phyloP scores from a whole-genome alignment of 2,797 vertebrate species.

The Sandelia bainsii region DNA sequence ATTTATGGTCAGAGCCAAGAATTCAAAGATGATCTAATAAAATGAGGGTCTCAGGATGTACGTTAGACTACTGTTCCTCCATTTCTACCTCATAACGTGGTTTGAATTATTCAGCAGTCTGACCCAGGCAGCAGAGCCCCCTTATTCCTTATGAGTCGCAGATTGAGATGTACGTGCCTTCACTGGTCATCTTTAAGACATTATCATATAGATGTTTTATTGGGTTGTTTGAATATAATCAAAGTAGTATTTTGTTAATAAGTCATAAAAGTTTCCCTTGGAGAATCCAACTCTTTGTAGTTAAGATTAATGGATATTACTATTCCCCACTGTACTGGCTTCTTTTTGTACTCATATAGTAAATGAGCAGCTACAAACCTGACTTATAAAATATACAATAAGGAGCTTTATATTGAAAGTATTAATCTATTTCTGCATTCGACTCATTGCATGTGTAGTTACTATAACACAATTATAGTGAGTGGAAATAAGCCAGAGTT shows the following conservation, averaged over 20 bases:
- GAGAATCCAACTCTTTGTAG: constrained; percentile 33
- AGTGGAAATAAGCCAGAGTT: not conserved
- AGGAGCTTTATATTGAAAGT: not conserved
- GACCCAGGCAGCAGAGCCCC: constrained; percentile 34
- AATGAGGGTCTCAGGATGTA: constrained; percentile 61
- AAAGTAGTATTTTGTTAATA: constrained; percentile 58
- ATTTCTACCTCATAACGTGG: constrained; percentile 50
- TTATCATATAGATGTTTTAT: constrained; percentile 49
- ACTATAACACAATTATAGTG: not conserved
- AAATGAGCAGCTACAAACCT: constrained; percentile 32
- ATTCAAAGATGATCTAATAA: constrained; percentile 64
- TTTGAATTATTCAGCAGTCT: constrained; percentile 72
- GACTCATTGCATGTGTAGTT: not conserved
- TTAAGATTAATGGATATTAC: constrained; percentile 39
- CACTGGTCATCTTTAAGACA: constrained; percentile 51
- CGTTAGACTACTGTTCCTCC: constrained; percentile 50
- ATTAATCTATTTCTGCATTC: not conserved
- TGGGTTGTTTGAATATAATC: constrained; percentile 58
- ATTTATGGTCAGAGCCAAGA: constrained; percentile 53
- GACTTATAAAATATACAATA: not conserved
- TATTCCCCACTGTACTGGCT: constrained; percentile 17
- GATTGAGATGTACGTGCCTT: constrained; percentile 45
- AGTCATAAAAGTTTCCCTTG: constrained; percentile 39
- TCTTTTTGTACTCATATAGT: constrained; percentile 29
- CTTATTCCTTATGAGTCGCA: constrained; percentile 28